A percentile compares a stretch with the other conserved stretches of the same genome.
Evolutionary conservation across 1,140 invertebrate species (phyloP).

Genomic region (Plodia interpunctella): DNA sequence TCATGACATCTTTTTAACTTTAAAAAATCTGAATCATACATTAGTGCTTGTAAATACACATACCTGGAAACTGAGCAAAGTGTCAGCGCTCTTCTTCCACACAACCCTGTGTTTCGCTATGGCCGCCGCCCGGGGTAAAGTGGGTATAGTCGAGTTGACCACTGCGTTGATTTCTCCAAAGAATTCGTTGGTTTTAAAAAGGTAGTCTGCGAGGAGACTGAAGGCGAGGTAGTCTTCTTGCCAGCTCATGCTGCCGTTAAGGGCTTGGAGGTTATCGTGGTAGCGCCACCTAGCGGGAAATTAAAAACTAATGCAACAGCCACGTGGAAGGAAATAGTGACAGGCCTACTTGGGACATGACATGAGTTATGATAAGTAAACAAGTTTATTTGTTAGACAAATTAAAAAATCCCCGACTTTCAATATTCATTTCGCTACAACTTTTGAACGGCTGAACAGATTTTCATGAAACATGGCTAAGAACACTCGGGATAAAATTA

Average conservation of each 20-base stretch:
- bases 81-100: constrained; percentile 72
- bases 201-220: constrained; percentile 61
- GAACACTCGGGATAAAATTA: no score
- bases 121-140: constrained; percentile 59
- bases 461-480: no score
- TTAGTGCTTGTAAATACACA: background rate
- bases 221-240: constrained; percentile 67
- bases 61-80: constrained; percentile 70
- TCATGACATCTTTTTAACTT: no score
- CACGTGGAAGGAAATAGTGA: no score
- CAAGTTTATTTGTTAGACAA: no score
- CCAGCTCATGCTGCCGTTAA: constrained; percentile 76
- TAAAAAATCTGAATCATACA: no score
- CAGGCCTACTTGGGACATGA: no score
- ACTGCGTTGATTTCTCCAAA: constrained; percentile 67
- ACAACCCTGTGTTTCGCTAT: constrained; percentile 64
- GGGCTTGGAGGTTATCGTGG: constrained; percentile 68
- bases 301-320: no score
- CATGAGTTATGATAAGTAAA: no score
- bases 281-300: constrained; percentile 60
- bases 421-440: no score
- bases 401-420: no score
- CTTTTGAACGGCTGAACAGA: no score
- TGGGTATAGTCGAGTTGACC: constrained; percentile 68
- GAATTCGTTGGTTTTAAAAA: constrained; percentile 68